Percentiles rank a stretch among this genome's conserved stretches.
Conservation (phyloP, 1,140 invertebrate genomes). For the Eciton burchellii region DNA sequence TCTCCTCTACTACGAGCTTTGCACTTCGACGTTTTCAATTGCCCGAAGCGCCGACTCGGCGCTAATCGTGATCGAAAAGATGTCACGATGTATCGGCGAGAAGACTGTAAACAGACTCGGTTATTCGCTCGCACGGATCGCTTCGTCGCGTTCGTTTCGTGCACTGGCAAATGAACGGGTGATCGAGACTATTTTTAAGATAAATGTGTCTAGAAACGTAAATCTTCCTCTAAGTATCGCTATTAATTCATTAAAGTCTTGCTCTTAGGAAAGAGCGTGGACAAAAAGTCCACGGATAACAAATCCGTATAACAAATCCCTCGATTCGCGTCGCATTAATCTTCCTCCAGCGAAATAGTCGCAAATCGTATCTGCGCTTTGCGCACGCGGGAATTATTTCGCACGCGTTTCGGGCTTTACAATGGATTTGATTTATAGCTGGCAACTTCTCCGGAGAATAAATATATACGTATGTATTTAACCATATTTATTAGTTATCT, state of each 20-base stretch:
- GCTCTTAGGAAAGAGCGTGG: not conserved
- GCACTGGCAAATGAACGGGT: not conserved
- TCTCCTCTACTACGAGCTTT: too few species aligned
- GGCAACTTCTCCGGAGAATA: slow-evolving; percentile 2
- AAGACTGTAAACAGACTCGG: not conserved
- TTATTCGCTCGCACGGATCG: too few species aligned
- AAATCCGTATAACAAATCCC: slow-evolving; percentile 6
- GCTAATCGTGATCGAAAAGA: not conserved
- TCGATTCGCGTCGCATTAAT: slow-evolving; percentile 30
- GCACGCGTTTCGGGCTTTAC: not conserved
- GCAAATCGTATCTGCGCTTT: slow-evolving; percentile 38
- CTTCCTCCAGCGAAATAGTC: not conserved
- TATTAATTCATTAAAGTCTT: not conserved
- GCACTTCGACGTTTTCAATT: not conserved
- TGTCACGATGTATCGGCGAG: not conserved
- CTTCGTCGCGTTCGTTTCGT: not conserved
- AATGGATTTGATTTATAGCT: slow-evolving; percentile 25
- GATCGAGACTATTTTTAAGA: not conserved
- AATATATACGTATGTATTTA: not conserved
- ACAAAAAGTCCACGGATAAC: slow-evolving; percentile 4
- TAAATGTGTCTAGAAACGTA: not conserved
- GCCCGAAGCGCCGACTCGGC: not conserved
- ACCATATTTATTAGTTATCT: not conserved
- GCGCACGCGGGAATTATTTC: slow-evolving; percentile 22
- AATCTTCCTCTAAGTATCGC: not conserved